Base-by-base conservation (phyloP, 1,140 invertebrate species). In the Trichonephila inaurata region DNA sequence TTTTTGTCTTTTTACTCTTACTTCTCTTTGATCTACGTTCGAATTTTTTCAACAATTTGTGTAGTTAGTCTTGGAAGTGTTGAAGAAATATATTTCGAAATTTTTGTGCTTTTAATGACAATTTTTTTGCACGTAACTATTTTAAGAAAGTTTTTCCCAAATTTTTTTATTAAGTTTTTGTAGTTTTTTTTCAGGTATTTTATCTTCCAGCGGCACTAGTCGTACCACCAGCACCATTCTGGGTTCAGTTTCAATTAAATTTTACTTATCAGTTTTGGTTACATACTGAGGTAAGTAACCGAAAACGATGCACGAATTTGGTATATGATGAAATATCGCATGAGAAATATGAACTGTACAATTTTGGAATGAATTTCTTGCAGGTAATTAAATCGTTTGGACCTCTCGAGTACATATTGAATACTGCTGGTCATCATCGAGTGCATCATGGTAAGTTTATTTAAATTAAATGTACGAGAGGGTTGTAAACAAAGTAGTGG, bases 251-350 rank as follows among this genome's bases (percentile, higher is more conserved):
- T 94, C 98, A 98, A 95, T 97, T 99, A 95, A 98, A 98, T 95
- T 96, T 98, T 64, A 96, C 99, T 14, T 99, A 98, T 96, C 98
- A 99, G 96, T 98, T 98, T 95, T 99, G 98, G 98, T 97, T 99
- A 72, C 98, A 99, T 95, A 99, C 98, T 1, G 97, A 98, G 95
- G 96, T 97, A 95, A 82, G 10, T 51, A 51, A 51, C 10, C 51
- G 1, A 10, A 12, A 12, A 51, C 21, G 8, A 88, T 61, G 24
- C 24, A n/a, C 44, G 28, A n/a, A 28, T 40, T 24, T 60, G 58
- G 10, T 24, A 28, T 82, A 66, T 1, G 14, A 28, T 0, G 16
- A 62, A 62, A 5, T 19, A 18, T 19, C 5, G 44, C 4, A 10
- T 51, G 0, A 81, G 12, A 40, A 33, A 18, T 8, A 33, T 16